These are phyloP conservation scores for Cepphus grylle DNA, from an alignment of 2,113 vertebrate genomes.

Conservation along the genomic window DNA sequence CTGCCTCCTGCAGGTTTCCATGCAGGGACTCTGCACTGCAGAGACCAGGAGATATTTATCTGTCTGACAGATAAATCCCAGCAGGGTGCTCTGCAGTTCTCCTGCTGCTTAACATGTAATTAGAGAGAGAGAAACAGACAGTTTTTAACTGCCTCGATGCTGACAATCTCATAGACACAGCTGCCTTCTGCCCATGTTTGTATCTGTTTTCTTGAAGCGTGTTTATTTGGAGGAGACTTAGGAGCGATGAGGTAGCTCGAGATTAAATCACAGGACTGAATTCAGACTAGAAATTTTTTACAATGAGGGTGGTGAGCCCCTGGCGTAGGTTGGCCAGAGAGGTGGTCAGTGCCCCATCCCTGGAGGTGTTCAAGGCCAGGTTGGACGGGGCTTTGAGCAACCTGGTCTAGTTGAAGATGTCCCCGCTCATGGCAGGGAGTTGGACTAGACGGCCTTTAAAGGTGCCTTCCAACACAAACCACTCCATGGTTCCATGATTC, in stretches of 20 bases:
- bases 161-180: fast-evolving
- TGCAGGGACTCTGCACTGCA: neutral
- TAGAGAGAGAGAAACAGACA: too few species aligned
- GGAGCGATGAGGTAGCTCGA: neutral
- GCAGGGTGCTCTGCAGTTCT: neutral
- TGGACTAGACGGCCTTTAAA: neutral
- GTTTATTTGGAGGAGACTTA: neutral
- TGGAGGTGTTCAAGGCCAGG: neutral
- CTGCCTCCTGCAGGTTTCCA: neutral
- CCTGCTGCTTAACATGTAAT: fast-evolving
- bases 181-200: neutral
- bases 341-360: neutral
- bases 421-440: neutral
- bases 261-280: neutral
- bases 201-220: neutral
- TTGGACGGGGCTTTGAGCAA: neutral
- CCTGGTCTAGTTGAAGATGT: neutral
- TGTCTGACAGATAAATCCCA: neutral
- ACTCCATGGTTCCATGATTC: neutral
- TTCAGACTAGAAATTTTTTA: neutral
- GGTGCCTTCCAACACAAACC: neutral
- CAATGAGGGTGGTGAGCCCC: neutral
- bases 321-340: neutral
- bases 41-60: neutral
- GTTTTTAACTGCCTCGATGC: neutral